Percentiles rank a stretch among this genome's conserved stretches.
phyloP scores from a whole-genome alignment of 2,797 vertebrate genomes.

The Galaxias olidus region DNA sequence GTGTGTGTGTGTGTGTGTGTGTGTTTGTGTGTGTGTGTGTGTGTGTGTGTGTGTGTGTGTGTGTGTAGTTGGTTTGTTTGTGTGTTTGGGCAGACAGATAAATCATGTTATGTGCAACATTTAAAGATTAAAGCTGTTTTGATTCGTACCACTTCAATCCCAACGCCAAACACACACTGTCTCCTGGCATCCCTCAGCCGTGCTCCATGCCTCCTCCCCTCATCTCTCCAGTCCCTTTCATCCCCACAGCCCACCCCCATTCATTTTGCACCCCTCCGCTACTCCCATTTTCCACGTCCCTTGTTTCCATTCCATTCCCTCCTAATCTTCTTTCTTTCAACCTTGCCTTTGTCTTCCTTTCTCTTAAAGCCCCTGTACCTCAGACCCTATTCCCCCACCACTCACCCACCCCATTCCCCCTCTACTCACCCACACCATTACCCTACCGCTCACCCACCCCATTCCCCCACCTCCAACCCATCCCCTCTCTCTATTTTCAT shows the following conservation, averaged over 20 bases:
- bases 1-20: background rate
- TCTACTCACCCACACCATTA: too few species aligned
- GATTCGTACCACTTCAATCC: too few species aligned
- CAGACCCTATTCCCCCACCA: too few species aligned
- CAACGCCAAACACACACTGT: background rate
- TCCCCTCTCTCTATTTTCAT: slow-evolving; percentile 11
- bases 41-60: background rate
- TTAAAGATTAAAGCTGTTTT: too few species aligned
- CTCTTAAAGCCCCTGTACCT: too few species aligned
- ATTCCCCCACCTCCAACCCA: too few species aligned
- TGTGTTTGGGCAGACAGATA: background rate
- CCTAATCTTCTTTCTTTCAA: background rate
- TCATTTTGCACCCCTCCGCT: background rate
- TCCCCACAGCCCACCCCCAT: background rate
- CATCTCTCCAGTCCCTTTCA: background rate
- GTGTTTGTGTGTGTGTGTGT: background rate
- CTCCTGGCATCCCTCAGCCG: background rate
- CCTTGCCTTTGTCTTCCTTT: background rate
- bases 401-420: too few species aligned
- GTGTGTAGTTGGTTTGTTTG: background rate
- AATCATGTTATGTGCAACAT: too few species aligned
- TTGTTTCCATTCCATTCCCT: background rate
- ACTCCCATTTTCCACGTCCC: background rate
- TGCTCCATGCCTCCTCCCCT: background rate
- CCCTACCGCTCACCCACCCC: too few species aligned